These are phyloP conservation scores for Ips nitidus DNA, from an alignment of 1,140 invertebrate species.

Conservation along the genomic window DNA sequence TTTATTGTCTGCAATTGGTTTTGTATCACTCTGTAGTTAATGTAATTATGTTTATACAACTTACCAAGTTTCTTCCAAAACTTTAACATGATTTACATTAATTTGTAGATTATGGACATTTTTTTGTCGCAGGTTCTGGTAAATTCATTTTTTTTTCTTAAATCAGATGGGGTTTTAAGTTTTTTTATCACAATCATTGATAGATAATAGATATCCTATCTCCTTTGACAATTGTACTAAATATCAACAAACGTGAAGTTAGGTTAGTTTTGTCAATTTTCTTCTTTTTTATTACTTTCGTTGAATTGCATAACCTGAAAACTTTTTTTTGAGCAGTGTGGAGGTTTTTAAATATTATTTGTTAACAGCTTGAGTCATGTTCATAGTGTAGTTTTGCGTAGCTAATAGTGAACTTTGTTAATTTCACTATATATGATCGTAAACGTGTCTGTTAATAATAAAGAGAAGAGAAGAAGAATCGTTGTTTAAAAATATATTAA, in stretches of 20 bases:
- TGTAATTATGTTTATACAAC: no score
- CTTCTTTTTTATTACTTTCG: no score
- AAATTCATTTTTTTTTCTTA: background rate
- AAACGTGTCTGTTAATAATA: conserved; percentile 5
- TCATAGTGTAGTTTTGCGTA: no score
- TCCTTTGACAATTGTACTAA: background rate
- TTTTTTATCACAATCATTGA: no score
- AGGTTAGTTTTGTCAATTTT: background rate
- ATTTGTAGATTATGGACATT: background rate
- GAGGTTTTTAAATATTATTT: no score
- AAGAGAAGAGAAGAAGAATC: background rate
- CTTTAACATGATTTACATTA: conserved; percentile 49
- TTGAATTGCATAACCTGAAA: no score
- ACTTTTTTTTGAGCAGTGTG: no score
- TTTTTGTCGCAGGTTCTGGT: background rate
- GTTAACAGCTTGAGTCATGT: no score
- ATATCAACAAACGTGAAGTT: conserved; percentile 19
- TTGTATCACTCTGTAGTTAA: no score
- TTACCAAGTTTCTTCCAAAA: conserved; percentile 48
- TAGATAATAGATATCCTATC: background rate
- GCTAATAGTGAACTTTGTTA: no score
- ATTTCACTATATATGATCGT: background rate
- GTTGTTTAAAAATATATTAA: background rate
- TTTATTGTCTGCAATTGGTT: no score
- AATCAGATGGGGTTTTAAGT: background rate